Evolutionary conservation across 64 coral and sea anemone species (phyloP).

Genomic region (Montipora foliosa): DNA sequence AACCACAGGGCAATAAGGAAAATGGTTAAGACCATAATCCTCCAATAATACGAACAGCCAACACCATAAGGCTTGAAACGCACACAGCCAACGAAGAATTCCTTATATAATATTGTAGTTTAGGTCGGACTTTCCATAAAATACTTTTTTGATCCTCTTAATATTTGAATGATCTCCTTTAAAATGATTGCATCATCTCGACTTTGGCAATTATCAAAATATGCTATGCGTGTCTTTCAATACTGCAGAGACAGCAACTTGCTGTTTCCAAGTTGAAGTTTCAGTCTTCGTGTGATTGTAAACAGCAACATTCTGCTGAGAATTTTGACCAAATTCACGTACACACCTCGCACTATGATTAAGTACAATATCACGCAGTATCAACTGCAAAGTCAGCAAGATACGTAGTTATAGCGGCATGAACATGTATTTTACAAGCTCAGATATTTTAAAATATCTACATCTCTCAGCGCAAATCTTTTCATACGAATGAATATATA

Average conservation of each 20-base stretch:
- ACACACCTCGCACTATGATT: neutral
- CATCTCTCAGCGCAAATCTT: neutral
- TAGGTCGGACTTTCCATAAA: neutral
- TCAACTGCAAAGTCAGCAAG: neutral
- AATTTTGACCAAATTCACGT: neutral
- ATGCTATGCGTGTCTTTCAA: neutral
- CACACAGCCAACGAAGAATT: neutral
- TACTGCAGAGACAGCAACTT: neutral
- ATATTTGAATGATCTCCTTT: neutral
- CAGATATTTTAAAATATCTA: slow-evolving; percentile 47
- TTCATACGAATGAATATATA: slow-evolving; percentile 15
- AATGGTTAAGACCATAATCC: neutral
- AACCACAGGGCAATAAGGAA: neutral
- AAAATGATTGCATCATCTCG: neutral
- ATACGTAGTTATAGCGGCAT: neutral
- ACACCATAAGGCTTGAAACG: neutral
- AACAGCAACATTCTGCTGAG: neutral
- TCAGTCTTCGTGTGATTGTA: neutral
- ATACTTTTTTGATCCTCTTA: neutral
- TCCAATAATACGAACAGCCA: neutral
- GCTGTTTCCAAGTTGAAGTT: neutral
- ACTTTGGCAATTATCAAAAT: slow-evolving; percentile 1
- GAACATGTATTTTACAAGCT: slow-evolving; percentile 26
- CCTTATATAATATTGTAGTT: neutral
- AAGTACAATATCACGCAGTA: neutral